These are phyloP conservation scores for Drosophila helvetica DNA, from an alignment of 2,888 invertebrate genomes.

Conservation along the genomic window DNA sequence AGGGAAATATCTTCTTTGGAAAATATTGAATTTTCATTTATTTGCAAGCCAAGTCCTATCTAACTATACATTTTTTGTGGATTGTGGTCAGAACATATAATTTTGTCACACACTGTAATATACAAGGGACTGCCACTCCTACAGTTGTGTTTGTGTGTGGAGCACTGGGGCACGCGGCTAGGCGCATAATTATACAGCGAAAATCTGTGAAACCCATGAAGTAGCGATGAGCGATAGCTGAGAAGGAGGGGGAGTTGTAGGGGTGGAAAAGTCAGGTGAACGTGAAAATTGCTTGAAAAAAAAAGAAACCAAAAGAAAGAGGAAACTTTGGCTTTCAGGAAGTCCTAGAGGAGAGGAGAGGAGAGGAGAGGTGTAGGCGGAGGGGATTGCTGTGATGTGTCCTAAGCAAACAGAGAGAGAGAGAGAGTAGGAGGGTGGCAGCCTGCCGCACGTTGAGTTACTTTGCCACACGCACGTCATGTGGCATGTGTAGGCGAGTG, in stretches of 20 bases:
- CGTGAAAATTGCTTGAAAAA: conserved; percentile 47
- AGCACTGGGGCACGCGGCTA: conserved; percentile 25
- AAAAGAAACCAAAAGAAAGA: conserved; percentile 30
- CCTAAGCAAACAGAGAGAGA: conserved; percentile 68
- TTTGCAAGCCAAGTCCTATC: too few relatives aligned
- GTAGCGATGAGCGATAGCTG: conserved; percentile 15
- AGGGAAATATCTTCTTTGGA: too few relatives aligned
- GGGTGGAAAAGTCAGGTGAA: conserved; percentile 28
- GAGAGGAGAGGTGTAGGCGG: conserved; percentile 18
- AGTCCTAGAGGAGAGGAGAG: background rate
- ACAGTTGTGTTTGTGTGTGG: conserved; percentile 6
- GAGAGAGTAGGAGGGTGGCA: conserved; percentile 26
- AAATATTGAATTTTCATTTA: too few relatives aligned
- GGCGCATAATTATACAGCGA: conserved; percentile 50
- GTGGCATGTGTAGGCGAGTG: conserved; percentile 20
- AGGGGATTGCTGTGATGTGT: conserved; percentile 48
- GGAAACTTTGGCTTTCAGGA: conserved; percentile 35
- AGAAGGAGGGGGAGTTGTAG: background rate
- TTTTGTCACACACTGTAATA: conserved; percentile 14
- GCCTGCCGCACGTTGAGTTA: conserved; percentile 67
- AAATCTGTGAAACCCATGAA: conserved; percentile 39
- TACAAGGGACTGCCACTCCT: too few relatives aligned
- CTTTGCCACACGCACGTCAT: conserved; percentile 73
- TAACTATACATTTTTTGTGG: too few relatives aligned
- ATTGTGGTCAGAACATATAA: background rate